Evolutionary conservation across 1,140 invertebrate genomes (phyloP), one percentile per base, ranked within the genome.

Genomic region (Procambarus clarkii): DNA sequence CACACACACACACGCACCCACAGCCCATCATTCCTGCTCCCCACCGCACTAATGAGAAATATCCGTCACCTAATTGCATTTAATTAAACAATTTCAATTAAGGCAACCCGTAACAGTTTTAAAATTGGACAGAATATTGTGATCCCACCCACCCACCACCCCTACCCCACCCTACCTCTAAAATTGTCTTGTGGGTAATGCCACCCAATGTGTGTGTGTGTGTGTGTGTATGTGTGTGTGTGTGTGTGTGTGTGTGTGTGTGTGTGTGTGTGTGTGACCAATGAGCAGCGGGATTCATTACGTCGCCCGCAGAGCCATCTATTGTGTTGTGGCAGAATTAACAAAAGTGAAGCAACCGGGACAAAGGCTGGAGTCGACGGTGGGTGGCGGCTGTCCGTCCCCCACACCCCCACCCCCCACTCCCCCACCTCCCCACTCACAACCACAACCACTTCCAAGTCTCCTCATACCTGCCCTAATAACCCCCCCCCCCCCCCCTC

Each of bases 261-360:
- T 54, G 50, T 54, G 50, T 54, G 50, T 54, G 50, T 5, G 83
- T 54, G 83, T 69, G 64, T 71, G 82, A 84, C 58, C 82, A 84
- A 84, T 64, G 64, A 84, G 60, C 82, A 46, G 82, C 58, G 64
- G 82, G 83, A 86, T 86, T 86, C 83, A 86, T 86, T 86, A 86
- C 83, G 64, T 86, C 83, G 64, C 83, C 83, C 69, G 69, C 83
- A 86, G 83, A 86, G 83, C 69, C 71, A 71, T 46, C 83, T 86
- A 86, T 86, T 86, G 83, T 86, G 64, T 86, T 69, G 83, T 64
- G 83, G 83, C 83, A 54, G 83, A 54, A 86, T 86, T 86, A 86
- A 86, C 83, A 86, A 86, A 86, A 86, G 83, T 86, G 64, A 86
- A 71, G 83, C 83, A 45, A 34, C 83, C 44, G 18, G 83, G n/a